Evolutionary conservation across 2,113 vertebrate species (phyloP).

Genomic region (Gallinago paraguaiae): DNA sequence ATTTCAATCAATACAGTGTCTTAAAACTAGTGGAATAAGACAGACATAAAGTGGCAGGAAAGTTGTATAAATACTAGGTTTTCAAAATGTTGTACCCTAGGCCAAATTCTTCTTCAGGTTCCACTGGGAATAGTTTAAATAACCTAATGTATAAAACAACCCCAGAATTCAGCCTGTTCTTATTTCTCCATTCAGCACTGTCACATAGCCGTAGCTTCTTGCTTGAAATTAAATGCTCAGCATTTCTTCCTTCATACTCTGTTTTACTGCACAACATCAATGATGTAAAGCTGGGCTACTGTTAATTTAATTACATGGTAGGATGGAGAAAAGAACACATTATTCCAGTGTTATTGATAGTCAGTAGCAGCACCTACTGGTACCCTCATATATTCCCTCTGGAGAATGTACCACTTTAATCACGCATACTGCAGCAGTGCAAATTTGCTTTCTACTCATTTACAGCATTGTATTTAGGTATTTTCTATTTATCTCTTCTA

Average conservation of each 20-base stretch:
- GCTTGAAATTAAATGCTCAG: background rate
- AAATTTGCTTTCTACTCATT: background rate
- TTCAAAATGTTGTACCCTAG: background rate
- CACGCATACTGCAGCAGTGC: background rate
- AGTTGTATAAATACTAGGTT: background rate
- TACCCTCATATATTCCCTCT: background rate
- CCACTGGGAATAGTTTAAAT: background rate
- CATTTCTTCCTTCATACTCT: background rate
- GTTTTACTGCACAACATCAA: background rate
- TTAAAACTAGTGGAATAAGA: background rate
- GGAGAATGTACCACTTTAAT: background rate
- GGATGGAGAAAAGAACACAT: background rate
- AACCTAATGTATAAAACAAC: background rate
- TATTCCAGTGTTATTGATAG: background rate
- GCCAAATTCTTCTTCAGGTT: background rate
- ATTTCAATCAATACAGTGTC: background rate
- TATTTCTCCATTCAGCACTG: background rate
- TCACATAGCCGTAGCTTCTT: background rate
- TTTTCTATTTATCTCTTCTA: background rate
- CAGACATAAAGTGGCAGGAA: background rate
- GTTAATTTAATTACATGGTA: slow-evolving; percentile 5
- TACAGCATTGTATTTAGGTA: background rate
- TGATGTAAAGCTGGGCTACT: background rate
- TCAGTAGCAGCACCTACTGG: background rate
- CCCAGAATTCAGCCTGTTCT: background rate